Evolutionary conservation across 2,888 invertebrate species (phyloP), one percentile per base, ranked within the genome.

Genomic region (Trichogramma dendrolimi): DNA sequence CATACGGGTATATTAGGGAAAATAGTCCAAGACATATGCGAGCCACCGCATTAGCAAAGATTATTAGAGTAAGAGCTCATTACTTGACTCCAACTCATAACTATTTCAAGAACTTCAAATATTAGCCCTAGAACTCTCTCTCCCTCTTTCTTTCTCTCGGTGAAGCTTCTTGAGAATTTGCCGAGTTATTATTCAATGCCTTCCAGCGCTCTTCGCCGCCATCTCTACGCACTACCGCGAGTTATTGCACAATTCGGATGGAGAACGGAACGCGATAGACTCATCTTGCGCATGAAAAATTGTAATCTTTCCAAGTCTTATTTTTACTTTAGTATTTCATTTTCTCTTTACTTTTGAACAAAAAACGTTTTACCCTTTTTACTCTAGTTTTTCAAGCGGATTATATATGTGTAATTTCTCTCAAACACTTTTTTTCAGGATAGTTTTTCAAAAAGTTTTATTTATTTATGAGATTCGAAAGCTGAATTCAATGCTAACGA

Each of bases 51-150:
- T 58, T 60, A 69, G 70, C 67, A 71, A 72, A 69, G 68, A 72
- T 71, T 73, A 73, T 71, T 68, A 70, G 63, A 60, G 63, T 61
- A 63, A 61, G 60, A 66, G 68, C 71, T 73, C 70, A 71, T 73
- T 71, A 72, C 68, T 67, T 68, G 51, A 50, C 46, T 8, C 56
- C 61, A 39, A 64, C 62, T 61, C 65, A 63, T 69, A 70, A 71
- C 70, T 72, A 70, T 72, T 71, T 70, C 67, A 67, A 63, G 65
- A 73, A 71, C 67, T 72, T 72, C 68, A 72, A 73, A 73, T 73
- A 73, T 72, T 72, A 73, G 68, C 72, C 69, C 62, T 58, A 62
- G 67, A 65, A 27, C 27, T 27, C 67, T 68, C 63, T 6, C 46
- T 49, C 44, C 27, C 58, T 55, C 50, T 27, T 27, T 27, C 27